A percentile compares a stretch with the other conserved stretches of the same genome.
Conservation (phyloP, 2,797 vertebrate species). For the Odontamblyopus lacepedii region DNA sequence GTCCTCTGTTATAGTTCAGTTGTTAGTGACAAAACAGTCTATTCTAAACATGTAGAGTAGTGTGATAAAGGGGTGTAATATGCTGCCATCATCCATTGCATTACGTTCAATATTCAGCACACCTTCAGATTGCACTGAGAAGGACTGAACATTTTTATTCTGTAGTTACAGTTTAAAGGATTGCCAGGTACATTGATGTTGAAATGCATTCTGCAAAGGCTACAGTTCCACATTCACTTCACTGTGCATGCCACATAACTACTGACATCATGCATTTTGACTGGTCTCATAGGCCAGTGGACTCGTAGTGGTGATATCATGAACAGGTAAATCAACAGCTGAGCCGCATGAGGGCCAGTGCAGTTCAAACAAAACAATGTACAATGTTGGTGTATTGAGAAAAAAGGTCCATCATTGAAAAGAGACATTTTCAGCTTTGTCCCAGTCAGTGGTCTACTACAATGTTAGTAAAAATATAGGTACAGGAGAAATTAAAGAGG, state of each 20-base stretch:
- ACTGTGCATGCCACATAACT: constrained; percentile 13
- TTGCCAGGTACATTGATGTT: neutral
- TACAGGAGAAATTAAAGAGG: neutral
- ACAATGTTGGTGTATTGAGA: constrained; percentile 9
- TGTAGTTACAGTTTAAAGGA: no score
- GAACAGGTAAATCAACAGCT: constrained; percentile 26
- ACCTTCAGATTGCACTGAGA: neutral
- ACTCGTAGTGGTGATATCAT: constrained; percentile 54
- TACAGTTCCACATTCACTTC: constrained; percentile 42
- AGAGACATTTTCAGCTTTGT: constrained; percentile 10
- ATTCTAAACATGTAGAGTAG: neutral
- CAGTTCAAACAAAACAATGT: constrained; percentile 21
- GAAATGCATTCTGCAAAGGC: neutral
- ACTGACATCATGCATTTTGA: constrained; percentile 60
- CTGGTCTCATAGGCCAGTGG: constrained; percentile 49
- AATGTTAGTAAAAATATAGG: neutral
- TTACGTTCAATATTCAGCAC: neutral
- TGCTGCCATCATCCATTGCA: neutral
- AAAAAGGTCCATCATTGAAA: constrained; percentile 5
- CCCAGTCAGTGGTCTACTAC: neutral
- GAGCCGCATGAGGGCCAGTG: constrained; percentile 30
- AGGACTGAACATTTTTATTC: neutral
- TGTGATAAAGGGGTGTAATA: no score
- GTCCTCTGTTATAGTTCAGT: neutral
- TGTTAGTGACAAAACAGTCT: neutral